Evolutionary conservation across 1,140 invertebrate species (phyloP), one percentile per base, ranked within the genome.

Genomic region (Eumeta japonica): DNA sequence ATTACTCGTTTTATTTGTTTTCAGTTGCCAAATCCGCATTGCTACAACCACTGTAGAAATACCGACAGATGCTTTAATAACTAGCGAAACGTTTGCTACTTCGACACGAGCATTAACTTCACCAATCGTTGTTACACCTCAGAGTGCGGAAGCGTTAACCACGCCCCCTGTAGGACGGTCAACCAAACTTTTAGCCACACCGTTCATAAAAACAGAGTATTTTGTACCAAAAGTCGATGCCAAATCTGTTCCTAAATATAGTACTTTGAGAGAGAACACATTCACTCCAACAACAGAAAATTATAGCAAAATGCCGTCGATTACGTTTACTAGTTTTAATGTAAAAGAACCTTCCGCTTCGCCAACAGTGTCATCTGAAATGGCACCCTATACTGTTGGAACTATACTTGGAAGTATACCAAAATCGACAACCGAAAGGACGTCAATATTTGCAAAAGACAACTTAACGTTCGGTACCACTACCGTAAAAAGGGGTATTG

Each of bases 1-100:
- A 16, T 39, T 30, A 10, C 35, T 28, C 16, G 34, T 40, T 42
- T 48, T 36, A 30, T 46, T 48, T 72, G 65, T 13, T 39, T 39
- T 10, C 37, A 39, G 37, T 9, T 73, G 68, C 52, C 52, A 66
- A 46, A 43, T 47, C 39, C 52, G 60, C 60, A 62, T 65, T 54
- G 42, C 53, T 32, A 55, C 58, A 34, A 55, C 51, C 16, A 53
- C 48, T 24, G 5, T n/a, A 24, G n/a, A 5, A n/a, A 24, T n/a
- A 24, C 5, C n/a, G 20, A 24, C 5, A 24, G 20, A 24, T 7
- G 5, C 5, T 7, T 39, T 33, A 31, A 49, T 45, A 44, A 15
- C 29, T 12, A 18, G 28, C 33, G 27, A 28, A 28, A 28, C 20
- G n/a, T 13, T 10, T 13, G 12, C 7, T 5, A 9, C 45, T 19